phyloP scores from a whole-genome alignment of 2,797 vertebrate species.

The Podarcis siculus region DNA sequence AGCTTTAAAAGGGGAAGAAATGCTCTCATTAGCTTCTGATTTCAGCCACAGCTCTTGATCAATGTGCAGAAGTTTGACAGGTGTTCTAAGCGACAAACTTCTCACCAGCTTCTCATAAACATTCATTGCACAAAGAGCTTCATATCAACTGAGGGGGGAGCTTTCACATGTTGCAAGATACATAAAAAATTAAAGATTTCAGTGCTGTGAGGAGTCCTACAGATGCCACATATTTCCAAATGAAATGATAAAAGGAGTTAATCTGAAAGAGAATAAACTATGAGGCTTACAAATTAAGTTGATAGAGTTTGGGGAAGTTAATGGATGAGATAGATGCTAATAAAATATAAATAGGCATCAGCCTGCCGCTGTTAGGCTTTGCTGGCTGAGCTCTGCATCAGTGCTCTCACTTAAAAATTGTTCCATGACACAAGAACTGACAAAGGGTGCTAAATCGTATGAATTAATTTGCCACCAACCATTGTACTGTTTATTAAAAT shows the following conservation, averaged over 20 bases:
- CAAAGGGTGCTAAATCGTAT: constrained; percentile 65
- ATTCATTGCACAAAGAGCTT: constrained; percentile 59
- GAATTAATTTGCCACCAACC: constrained; percentile 69
- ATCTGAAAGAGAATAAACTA: constrained; percentile 75
- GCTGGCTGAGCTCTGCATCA: constrained; percentile 44
- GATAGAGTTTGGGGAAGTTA: constrained; percentile 61
- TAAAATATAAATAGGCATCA: constrained; percentile 55
- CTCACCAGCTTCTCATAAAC: constrained; percentile 51
- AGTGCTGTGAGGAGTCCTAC: constrained; percentile 65
- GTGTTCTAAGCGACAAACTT: constrained; percentile 60
- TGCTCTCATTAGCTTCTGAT: constrained; percentile 57
- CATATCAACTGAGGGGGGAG: constrained; percentile 40
- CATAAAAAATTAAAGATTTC: constrained; percentile 72
- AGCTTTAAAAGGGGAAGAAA: constrained; percentile 19
- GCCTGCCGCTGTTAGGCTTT: constrained; percentile 12
- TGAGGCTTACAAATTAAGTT: constrained; percentile 72
- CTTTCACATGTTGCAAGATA: constrained; percentile 26
- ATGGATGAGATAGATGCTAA: constrained; percentile 42
- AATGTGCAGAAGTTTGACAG: constrained; percentile 37
- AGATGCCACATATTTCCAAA: constrained; percentile 68
- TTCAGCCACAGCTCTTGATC: constrained; percentile 62
- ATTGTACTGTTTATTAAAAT: constrained; percentile 70
- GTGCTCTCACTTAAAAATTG: constrained; percentile 66
- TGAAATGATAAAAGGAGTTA: constrained; percentile 75
- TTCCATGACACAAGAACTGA: constrained; percentile 68